Base-by-base conservation (phyloP, 2,888 invertebrate species). In the Diaprepes abbreviatus region DNA sequence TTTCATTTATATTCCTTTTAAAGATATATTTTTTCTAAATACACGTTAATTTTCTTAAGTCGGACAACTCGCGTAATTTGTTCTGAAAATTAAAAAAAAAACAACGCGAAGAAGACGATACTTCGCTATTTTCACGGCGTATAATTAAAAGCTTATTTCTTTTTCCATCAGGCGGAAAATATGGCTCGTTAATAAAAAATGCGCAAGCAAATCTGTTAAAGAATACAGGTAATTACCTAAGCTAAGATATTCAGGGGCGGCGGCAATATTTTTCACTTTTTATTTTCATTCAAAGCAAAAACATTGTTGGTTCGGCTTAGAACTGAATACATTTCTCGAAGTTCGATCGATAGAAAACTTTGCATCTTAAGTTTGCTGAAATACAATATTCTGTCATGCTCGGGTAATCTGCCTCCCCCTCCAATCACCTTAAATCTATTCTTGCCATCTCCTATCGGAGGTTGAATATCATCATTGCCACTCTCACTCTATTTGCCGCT, bases 141-240 rank as follows among this genome's bases (percentile, higher is more conserved):
- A 71, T 71, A 71, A 71, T 71, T 71, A 71, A 71, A 71, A 67
- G 71, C 64, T 71, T 71, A 71, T 68, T 71, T 71, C 71, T 71
- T 71, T 71, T 60, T 59, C 59, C 64, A 54, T 67, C 71, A 65
- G 45, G 64, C 71, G 67, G 71, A 71, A 71, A 71, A 71, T 71
- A 71, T 71, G 60, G 54, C 69, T 72, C 72, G 72, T 72, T 72
- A 72, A 72, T 72, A 72, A 72, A 72, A 72, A 72, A 69, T 72
- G 69, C 62, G 69, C 71, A 65, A 72, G 72, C 68, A 72, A 72
- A 71, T 71, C 71, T 66, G 69, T 62, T 68, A 72, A 68, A 72
- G 72, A 72, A 72, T 72, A 72, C 72, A 72, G 69, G 69, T 72
- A 72, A 72, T 69, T 72, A 69, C 58, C 60, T 64, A 28, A 55